Evolutionary conservation across 1,140 invertebrate species (phyloP), one percentile per base, ranked within the genome.

Genomic region (Pentalonia nigronervosa): DNA sequence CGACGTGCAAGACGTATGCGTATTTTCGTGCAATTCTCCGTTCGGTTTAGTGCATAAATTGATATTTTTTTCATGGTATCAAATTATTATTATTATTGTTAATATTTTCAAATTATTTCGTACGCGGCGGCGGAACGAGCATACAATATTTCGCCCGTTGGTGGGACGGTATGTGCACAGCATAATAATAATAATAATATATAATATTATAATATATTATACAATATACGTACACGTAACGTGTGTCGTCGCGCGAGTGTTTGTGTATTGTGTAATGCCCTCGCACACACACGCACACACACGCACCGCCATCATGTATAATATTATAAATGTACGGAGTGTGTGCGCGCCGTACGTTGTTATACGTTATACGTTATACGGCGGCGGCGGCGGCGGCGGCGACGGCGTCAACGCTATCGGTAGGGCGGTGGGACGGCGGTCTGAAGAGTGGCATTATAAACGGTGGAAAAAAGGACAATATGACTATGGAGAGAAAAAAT

Each of bases 391-490:
- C 36, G 34, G 7, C 50, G 20, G 23, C 23, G 9, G 34, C 9
- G n/a, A n/a, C n/a, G n/a, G 41, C 41, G 41, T 41, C 41, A 41
- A 41, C 41, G 41, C 41, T 2, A 41, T 14, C 23, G 21, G 41
- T 30, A 41, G 4, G 76, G 34, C 7, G 21, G 50, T 2, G 36
- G 30, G 86, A 23, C 41, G 50, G 50, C 21, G 60, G 89, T 45
- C 11, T 53, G 88, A 14, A 56, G 56, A 90, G 87, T 50, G 25
- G 53, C 41, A 90, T 90, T 90, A 90, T 90, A 90, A 93, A 93
- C 81, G 91, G 67, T 50, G 47, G 91, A 93, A 93, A 93, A 93
- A 93, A 93, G 91, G 91, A 93, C 91, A 93, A 93, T 93, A 93
- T 93, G 91, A 84, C 81, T 84, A 47, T 93, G 81, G n/a, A 50